Base-by-base conservation (phyloP, 2,888 invertebrate species). In the Volucella bombylans region DNA sequence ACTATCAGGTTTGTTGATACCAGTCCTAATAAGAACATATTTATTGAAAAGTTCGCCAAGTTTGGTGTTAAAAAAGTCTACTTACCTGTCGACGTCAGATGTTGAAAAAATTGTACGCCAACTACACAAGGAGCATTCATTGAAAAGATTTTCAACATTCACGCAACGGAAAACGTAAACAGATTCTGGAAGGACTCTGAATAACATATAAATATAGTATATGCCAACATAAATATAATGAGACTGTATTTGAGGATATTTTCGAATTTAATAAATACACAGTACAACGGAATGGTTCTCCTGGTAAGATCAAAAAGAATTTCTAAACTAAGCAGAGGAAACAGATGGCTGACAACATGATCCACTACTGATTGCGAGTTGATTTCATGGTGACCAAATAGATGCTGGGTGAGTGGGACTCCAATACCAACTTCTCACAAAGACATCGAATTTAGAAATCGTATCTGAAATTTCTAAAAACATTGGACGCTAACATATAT, bases 241-340 rank as follows among this genome's bases (percentile, higher is more conserved):
- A 73, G 57, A 65, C n/a, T 55, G 43, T 55, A 54, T 64, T 73
- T 64, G 43, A 15, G 18, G 39, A 57, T 49, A 64, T 49, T 49
- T 31, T 74, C 10, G 50, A 74, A 59, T 14, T 23, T 45, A 73
- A 72, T 79, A 79, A 79, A 79, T 79, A 79, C 77, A 62, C 78
- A 65, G 49, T 79, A 79, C 65, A 65, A 79, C 67, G 78, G 78
- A 79, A 79, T 79, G 78, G 65, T 65, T 59, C 55, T 79, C 52
- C 52, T 43, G 64, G n/a, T 31, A 64, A 52, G 72, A 65, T 43
- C 39, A 65, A 65, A 31, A 31, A 52, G 52, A 59, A 69, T 52
- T 15, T 64, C 4, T 15, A 78, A 78, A 69, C 31, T 54, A 64
- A 39, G 38, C 59, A 65, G 12, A n/a, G n/a, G n/a, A 52, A 52